A percentile compares a stretch with the other conserved stretches of the same genome.
Conservation (phyloP, 2,888 invertebrate genomes). For the Alentia gelatinosa region DNA sequence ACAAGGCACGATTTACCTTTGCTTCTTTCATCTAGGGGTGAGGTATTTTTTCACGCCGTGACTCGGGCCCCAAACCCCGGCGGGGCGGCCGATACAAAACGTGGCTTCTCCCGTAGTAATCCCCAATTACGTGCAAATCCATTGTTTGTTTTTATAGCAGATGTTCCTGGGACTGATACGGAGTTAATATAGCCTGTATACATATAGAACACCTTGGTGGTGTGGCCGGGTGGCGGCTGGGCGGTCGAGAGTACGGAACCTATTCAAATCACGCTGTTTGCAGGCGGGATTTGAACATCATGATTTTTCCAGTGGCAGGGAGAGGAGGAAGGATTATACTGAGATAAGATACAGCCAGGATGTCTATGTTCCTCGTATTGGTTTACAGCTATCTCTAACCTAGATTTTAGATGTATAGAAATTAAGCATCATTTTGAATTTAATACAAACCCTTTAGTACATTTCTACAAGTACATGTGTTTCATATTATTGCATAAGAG, state of each 20-base stretch:
- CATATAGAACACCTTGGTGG: neutral
- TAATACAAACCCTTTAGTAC: no score
- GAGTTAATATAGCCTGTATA: neutral
- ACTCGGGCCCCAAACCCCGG: neutral
- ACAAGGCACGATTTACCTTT: no score
- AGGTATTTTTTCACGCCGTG: no score
- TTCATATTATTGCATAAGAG: no score
- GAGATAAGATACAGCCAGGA: neutral
- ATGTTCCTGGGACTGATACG: neutral
- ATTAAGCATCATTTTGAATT: no score
- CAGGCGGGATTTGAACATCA: neutral
- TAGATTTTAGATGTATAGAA: no score
- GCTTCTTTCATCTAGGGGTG: no score
- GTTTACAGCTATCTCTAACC: no score
- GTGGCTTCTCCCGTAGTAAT: neutral
- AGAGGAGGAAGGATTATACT: neutral
- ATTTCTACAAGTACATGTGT: no score
- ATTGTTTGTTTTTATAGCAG: neutral
- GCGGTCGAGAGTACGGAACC: neutral
- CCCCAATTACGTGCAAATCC: neutral
- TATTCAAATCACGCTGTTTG: neutral
- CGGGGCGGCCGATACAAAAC: neutral
- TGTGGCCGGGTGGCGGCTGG: neutral
- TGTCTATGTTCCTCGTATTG: no score
- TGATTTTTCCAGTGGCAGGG: neutral